These are phyloP conservation scores for Periphyllus acericola DNA, from an alignment of 2,888 invertebrate genomes.

Conservation along the genomic window DNA sequence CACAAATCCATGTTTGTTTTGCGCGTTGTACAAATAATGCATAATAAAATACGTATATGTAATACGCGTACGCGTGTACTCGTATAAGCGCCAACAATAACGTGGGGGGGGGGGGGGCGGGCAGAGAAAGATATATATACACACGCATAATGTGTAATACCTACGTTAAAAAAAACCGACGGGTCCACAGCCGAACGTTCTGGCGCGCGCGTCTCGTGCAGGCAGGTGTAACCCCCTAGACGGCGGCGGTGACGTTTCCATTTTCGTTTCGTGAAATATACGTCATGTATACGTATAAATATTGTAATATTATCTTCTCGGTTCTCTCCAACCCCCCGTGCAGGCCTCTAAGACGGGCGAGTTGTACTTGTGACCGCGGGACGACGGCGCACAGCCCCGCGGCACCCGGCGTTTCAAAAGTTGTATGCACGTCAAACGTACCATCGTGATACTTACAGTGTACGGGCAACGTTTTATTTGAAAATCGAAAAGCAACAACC, in stretches of 20 bases:
- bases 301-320: no score
- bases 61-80: no score
- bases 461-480: no score
- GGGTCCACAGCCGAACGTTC: not conserved
- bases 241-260: not conserved
- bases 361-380: no score
- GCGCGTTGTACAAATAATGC: constrained; percentile 1
- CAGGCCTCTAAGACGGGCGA: no score
- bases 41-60: not conserved
- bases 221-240: not conserved
- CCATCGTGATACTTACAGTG: no score
- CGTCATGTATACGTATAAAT: no score
- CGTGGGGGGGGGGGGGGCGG: not conserved
- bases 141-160: not conserved
- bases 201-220: not conserved
- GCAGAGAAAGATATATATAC: no score
- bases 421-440: no score
- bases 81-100: not conserved
- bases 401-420: no score
- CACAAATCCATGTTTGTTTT: constrained; percentile 16
- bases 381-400: no score
- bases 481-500: no score
- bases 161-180: not conserved
- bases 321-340: not conserved
- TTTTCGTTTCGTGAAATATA: not conserved